Evolutionary conservation across 2,888 invertebrate species (phyloP).

Genomic region (Tupiocoris notatus): DNA sequence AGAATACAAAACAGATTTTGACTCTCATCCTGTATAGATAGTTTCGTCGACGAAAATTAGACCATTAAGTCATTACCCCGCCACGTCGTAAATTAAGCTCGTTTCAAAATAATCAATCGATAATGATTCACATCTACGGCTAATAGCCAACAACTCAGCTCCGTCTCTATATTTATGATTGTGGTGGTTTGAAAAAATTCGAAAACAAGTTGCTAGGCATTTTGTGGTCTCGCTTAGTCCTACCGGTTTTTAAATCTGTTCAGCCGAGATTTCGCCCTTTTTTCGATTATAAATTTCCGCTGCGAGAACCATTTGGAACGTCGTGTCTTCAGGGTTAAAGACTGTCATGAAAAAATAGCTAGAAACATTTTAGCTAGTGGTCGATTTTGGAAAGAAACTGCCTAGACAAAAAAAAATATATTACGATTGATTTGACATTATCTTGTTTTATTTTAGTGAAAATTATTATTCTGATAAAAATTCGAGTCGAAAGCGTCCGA

Average conservation of each 20-base stretch:
- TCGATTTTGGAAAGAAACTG: too few relatives aligned
- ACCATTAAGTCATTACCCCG: slow-evolving; percentile 32
- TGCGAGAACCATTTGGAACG: background rate
- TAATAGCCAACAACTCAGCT: slow-evolving; percentile 7
- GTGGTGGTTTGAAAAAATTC: background rate
- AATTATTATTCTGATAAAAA: too few relatives aligned
- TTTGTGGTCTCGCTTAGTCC: background rate
- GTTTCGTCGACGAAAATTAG: slow-evolving; percentile 14
- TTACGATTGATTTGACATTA: too few relatives aligned
- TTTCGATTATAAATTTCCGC: background rate
- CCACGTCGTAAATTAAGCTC: slow-evolving; percentile 41
- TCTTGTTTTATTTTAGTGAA: too few relatives aligned
- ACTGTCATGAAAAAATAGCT: too few relatives aligned
- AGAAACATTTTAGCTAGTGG: too few relatives aligned
- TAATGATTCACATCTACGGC: slow-evolving; percentile 34
- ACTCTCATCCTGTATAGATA: background rate
- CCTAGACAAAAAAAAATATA: too few relatives aligned
- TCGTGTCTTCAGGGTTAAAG: background rate
- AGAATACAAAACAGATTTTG: slow-evolving; percentile 1
- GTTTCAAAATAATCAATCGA: slow-evolving; percentile 38
- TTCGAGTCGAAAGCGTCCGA: too few relatives aligned
- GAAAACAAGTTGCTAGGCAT: background rate
- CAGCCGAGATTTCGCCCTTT: background rate
- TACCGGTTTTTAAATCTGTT: background rate
- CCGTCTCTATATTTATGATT: background rate